Conservation (phyloP, 2,113 vertebrate genomes). For the Eupsittula cactorum region DNA sequence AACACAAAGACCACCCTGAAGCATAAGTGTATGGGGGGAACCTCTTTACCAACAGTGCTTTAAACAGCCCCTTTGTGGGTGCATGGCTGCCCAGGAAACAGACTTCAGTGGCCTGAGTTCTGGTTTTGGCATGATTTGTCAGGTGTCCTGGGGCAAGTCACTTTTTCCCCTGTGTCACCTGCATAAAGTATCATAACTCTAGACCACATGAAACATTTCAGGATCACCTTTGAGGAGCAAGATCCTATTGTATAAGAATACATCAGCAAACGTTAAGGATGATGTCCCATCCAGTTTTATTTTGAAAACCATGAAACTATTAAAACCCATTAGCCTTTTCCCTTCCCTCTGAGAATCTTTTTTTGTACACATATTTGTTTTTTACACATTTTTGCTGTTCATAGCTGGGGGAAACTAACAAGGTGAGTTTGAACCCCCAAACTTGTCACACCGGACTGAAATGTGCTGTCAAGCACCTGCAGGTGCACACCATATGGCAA, state of each 20-base stretch:
- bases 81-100: neutral
- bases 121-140: neutral
- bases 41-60: neutral
- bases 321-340: neutral
- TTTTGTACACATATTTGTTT: neutral
- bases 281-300: neutral
- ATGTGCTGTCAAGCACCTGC: no score
- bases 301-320: neutral
- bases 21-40: neutral
- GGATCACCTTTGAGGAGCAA: neutral
- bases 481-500: neutral
- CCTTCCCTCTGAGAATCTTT: neutral
- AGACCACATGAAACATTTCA: no score
- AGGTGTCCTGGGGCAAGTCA: neutral
- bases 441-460: neutral
- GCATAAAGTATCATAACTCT: neutral
- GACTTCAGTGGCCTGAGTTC: neutral
- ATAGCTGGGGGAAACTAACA: neutral
- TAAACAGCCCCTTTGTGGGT: no score
- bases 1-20: neutral
- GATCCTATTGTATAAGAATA: neutral
- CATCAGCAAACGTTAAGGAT: neutral
- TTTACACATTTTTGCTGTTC: neutral
- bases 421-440: neutral
- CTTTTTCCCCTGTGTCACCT: neutral